These are phyloP conservation scores for Drosophila nigritarsus DNA, from an alignment of 2,888 invertebrate genomes.

Conservation along the genomic window DNA sequence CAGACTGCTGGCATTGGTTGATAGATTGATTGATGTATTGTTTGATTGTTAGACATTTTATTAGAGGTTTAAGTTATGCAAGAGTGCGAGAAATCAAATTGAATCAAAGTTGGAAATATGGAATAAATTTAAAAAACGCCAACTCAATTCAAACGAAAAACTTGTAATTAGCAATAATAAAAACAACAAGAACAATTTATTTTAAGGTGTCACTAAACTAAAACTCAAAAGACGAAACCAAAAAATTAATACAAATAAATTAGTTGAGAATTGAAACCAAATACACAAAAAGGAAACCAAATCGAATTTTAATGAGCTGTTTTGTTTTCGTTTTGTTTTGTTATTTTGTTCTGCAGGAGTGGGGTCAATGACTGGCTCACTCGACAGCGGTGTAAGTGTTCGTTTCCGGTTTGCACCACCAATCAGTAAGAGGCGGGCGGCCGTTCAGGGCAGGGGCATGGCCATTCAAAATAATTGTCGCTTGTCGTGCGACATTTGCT, in stretches of 20 bases:
- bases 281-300: conserved; percentile 43
- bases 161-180: conserved; percentile 61
- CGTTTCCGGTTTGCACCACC: conserved; percentile 57
- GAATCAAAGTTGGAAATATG: conserved; percentile 44
- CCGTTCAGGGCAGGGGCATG: conserved; percentile 1
- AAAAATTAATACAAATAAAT: conserved; percentile 68
- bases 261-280: conserved; percentile 78
- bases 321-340: neutral
- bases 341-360: neutral
- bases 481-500: conserved; percentile 62
- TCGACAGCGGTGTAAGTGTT: conserved; percentile 67
- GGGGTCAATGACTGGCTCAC: conserved; percentile 51
- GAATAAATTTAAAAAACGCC: conserved; percentile 40
- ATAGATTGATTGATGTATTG: conserved; percentile 50
- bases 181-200: conserved; percentile 50
- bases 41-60: conserved; percentile 72
- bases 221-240: conserved; percentile 56
- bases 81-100: conserved; percentile 24
- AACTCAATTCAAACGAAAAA: conserved; percentile 52
- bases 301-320: conserved; percentile 55
- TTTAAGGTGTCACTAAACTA: conserved; percentile 76
- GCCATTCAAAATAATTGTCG: conserved; percentile 63
- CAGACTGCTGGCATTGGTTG: conserved; percentile 67
- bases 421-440: conserved; percentile 29
- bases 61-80: conserved; percentile 55